Base-by-base conservation (phyloP, 2,113 vertebrate genomes). In the Notothenia rossii region DNA sequence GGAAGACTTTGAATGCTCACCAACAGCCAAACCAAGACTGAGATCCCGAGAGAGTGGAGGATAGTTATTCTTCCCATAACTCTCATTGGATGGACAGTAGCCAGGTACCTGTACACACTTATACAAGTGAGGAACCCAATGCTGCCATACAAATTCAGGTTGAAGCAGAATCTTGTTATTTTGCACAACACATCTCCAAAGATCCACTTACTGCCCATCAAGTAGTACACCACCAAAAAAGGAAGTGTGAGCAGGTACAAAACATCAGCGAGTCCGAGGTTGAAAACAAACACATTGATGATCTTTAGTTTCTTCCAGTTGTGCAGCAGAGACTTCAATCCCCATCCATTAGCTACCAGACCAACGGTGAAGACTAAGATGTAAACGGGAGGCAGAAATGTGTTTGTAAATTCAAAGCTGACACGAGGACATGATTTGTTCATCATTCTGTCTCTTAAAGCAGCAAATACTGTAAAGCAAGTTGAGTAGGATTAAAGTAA, bases 51-150 rank as follows among this genome's bases (percentile, higher is more conserved):
- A 0, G 88, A 89, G 0, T 85, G 90, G 0, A 75, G 2, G 0
- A 48, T 15, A 40, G 86, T 91, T 56, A 95, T 91, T 45, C 95
- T 82, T n/a, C 96, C 96, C 82, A 90, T 88, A 0, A 77, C 86
- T 74, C 60, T 94, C 91, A 96, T 73, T 0, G 96, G 94, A 82
- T 97, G 93, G 18, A 97, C 95, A 0, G 97, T 94, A 50, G 94
- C 92, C 90, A 96, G 84, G 91, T 97, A 96, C 17, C 96, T 93
- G 88, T 96, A 96, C 51, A 96, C 43, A 8, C 96, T 96, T 75
- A 97, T 96, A 82, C 95, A 96, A 2, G 94, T 96, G 60, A 97
- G 95, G 75, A 97, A 97, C 5, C 94, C 93, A 6, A 97, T 96
- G 88, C 95, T 97, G 81, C 96, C 93, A 0, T 96, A 96, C 15